A percentile compares a stretch with the other conserved stretches of the same genome.
phyloP scores from a whole-genome alignment of 2,113 vertebrate genomes.

The Gadus macrocephalus region DNA sequence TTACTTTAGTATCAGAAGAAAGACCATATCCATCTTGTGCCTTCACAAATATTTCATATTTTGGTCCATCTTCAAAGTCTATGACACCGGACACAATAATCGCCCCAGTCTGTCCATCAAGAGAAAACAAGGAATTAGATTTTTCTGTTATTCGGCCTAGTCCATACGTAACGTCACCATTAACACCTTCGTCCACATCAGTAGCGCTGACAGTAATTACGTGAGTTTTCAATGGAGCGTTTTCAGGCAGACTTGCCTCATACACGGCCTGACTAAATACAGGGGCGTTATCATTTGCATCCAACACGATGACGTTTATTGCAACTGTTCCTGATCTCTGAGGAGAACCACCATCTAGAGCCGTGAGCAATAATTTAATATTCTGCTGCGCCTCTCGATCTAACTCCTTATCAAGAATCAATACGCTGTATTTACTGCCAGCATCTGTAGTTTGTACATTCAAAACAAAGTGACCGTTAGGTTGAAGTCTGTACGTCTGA shows the following conservation, averaged over 20 bases:
- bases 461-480: constrained; percentile 45
- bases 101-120: constrained; percentile 67
- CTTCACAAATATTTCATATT: constrained; percentile 70
- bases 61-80: constrained; percentile 66
- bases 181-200: constrained; percentile 67
- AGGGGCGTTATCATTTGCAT: constrained; percentile 46
- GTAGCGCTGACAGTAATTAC: constrained; percentile 65
- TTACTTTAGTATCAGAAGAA: constrained; percentile 58
- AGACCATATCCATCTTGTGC: constrained; percentile 70
- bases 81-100: constrained; percentile 54
- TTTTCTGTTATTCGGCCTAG: constrained; percentile 61
- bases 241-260: constrained; percentile 48
- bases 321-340: constrained; percentile 37
- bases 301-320: constrained; percentile 39
- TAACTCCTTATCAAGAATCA: constrained; percentile 33
- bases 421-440: constrained; percentile 51
- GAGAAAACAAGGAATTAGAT: constrained; percentile 45
- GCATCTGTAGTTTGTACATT: constrained; percentile 35
- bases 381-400: constrained; percentile 31
- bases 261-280: constrained; percentile 52
- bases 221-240: constrained; percentile 27
- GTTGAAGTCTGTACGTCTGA: constrained; percentile 42
- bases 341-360: constrained; percentile 44
- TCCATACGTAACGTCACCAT: constrained; percentile 64
- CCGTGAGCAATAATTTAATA: constrained; percentile 28